Conservation (phyloP, 64 coral and sea anemone genomes). For the Porites lutea region DNA sequence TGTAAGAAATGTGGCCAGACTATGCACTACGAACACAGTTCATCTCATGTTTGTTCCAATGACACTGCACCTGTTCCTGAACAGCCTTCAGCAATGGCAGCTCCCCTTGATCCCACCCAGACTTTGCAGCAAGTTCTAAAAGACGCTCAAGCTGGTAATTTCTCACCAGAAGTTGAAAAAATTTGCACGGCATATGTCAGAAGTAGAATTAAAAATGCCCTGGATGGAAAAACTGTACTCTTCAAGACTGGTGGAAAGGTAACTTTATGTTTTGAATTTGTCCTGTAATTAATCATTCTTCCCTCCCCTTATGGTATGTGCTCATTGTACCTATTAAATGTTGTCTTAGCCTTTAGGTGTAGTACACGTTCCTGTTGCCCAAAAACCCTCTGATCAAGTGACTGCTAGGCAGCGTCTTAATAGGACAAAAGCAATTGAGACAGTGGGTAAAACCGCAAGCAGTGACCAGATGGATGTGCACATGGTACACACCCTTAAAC, state of each 20-base stretch:
- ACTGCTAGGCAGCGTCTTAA: not conserved
- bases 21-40: too few species aligned
- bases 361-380: constrained; percentile 41
- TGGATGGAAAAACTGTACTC: constrained; percentile 2
- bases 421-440: not conserved
- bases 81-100: too few species aligned
- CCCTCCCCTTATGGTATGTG: not conserved
- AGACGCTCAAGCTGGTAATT: not conserved
- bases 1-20: too few species aligned
- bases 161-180: not conserved
- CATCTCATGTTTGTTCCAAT: not conserved
- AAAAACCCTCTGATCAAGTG: constrained; percentile 59
- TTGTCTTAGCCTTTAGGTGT: constrained; percentile 23
- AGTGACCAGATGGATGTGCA: constrained; percentile 24
- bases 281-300: not conserved
- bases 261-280: not conserved
- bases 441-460: constrained; percentile 41
- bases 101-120: not conserved
- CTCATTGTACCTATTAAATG: not conserved
- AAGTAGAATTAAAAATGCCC: not conserved
- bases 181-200: not conserved
- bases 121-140: not conserved
- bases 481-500: constrained; percentile 13
- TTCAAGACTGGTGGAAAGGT: constrained; percentile 14
- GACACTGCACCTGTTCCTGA: too few species aligned